Percentiles rank a stretch among this genome's conserved stretches.
phyloP scores from a whole-genome alignment of 92 coral and sea anemone species.

The Umimayanthus chanpuru region DNA sequence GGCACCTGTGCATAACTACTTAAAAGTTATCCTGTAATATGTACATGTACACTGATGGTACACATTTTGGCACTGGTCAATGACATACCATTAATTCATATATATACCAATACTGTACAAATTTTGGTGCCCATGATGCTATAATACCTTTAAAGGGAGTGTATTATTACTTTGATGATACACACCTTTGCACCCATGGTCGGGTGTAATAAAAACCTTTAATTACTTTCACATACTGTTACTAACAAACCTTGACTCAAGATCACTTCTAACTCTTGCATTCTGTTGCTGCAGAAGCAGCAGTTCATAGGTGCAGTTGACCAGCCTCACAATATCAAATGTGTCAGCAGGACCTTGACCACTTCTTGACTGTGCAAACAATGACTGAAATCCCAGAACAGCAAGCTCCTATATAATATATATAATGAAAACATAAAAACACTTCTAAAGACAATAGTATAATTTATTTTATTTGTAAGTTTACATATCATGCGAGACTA shows the following conservation, averaged over 20 bases:
- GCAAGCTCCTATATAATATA: slow-evolving; percentile 84
- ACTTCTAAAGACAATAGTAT: background rate
- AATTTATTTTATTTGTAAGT: too few relatives aligned
- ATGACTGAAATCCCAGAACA: slow-evolving; percentile 86
- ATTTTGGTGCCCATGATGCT: too few relatives aligned
- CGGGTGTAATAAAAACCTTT: too few relatives aligned
- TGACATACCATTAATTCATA: too few relatives aligned
- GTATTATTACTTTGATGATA: too few relatives aligned
- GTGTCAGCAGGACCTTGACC: slow-evolving; percentile 69
- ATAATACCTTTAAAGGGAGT: too few relatives aligned
- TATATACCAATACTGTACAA: too few relatives aligned
- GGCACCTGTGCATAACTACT: too few relatives aligned
- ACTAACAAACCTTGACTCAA: slow-evolving; percentile 90
- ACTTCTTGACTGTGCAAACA: slow-evolving; percentile 67
- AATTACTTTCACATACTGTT: background rate
- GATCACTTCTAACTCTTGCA: slow-evolving; percentile 75
- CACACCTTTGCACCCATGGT: background rate
- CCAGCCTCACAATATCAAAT: slow-evolving; percentile 92
- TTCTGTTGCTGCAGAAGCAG: slow-evolving; percentile 86
- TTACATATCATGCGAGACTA: too few relatives aligned
- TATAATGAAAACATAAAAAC: background rate
- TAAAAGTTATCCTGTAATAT: too few relatives aligned
- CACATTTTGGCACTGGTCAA: too few relatives aligned
- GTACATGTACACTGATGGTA: too few relatives aligned
- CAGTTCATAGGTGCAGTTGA: slow-evolving; percentile 87